Conservation (phyloP, 2,113 vertebrate species). For the Phrynosoma platyrhinos region DNA sequence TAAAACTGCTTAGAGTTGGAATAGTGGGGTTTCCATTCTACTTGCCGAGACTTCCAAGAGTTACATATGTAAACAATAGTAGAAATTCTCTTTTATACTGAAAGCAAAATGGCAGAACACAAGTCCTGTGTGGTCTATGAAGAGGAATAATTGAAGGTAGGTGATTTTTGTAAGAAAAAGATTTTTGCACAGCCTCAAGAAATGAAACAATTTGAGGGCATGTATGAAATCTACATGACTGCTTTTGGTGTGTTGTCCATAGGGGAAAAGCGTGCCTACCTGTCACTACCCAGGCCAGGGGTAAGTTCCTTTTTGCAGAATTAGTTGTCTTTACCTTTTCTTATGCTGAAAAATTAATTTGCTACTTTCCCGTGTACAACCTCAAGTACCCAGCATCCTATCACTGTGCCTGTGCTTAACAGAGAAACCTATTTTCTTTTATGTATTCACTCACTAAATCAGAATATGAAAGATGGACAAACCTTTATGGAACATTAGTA, state of each 20-base stretch:
- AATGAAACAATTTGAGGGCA: not conserved
- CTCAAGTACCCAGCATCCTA: not conserved
- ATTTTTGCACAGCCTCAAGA: not conserved
- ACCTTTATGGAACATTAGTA: not conserved
- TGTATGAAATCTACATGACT: slow-evolving; percentile 36
- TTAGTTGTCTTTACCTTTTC: not conserved
- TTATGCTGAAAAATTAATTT: not conserved
- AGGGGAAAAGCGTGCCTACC: slow-evolving; percentile 95
- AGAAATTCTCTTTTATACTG: slow-evolving; percentile 29
- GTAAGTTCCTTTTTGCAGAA: slow-evolving; percentile 80
- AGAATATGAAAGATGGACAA: not conserved
- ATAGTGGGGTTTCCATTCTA: slow-evolving; percentile 13
- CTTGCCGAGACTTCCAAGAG: not conserved
- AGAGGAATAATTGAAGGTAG: slow-evolving; percentile 53
- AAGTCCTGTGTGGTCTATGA: not conserved
- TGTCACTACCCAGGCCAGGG: slow-evolving; percentile 94
- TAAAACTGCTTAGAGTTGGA: not conserved
- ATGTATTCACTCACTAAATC: not conserved
- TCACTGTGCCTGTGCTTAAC: not conserved
- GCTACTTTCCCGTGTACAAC: not conserved
- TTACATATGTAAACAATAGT: slow-evolving; percentile 21
- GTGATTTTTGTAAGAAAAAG: slow-evolving; percentile 29
- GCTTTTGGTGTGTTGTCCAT: slow-evolving; percentile 73
- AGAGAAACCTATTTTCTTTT: not conserved
- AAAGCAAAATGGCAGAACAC: slow-evolving; percentile 5